Percentiles rank a stretch among this genome's conserved stretches.
Evolutionary conservation across 2,888 invertebrate genomes (phyloP).

Genomic region (Temnothorax ravouxi): DNA sequence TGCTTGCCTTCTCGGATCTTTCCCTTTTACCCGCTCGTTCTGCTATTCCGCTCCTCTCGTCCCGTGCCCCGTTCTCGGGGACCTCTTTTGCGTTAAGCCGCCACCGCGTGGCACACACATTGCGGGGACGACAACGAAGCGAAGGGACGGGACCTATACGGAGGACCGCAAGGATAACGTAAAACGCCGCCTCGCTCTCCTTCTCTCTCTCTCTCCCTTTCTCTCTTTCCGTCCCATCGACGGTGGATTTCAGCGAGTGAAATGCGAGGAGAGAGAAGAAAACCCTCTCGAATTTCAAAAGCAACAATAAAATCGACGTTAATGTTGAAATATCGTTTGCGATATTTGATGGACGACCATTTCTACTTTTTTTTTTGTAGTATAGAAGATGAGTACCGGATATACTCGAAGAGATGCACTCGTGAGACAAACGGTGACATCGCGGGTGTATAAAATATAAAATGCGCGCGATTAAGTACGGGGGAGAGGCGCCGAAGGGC

Average conservation of each 20-base stretch:
- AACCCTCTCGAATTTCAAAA: neutral
- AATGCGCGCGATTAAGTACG: neutral
- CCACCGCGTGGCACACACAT: slow-evolving; percentile 79
- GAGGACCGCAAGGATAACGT: slow-evolving; percentile 79
- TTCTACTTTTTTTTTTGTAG: neutral
- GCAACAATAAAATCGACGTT: neutral
- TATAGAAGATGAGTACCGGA: neutral
- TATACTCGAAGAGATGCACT: neutral
- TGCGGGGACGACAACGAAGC: slow-evolving; percentile 72
- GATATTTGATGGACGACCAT: neutral
- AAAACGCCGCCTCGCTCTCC: slow-evolving; percentile 75
- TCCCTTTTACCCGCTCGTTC: slow-evolving; percentile 78
- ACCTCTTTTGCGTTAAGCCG: slow-evolving; percentile 84
- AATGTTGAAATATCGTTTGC: neutral
- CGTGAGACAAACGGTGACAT: neutral
- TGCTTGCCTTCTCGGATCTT: slow-evolving; percentile 80
- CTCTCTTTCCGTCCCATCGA: slow-evolving; percentile 41
- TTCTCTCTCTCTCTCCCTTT: slow-evolving; percentile 51
- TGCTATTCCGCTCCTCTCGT: slow-evolving; percentile 71
- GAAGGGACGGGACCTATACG: slow-evolving; percentile 72
- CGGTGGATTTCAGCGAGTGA: slow-evolving; percentile 5
- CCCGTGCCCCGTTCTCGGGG: slow-evolving; percentile 59
- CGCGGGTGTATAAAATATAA: neutral
- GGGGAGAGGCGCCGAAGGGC: neutral
- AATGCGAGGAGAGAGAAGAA: neutral